Base-by-base conservation (phyloP, 2,113 vertebrate species). In the Halichoeres trimaculatus region DNA sequence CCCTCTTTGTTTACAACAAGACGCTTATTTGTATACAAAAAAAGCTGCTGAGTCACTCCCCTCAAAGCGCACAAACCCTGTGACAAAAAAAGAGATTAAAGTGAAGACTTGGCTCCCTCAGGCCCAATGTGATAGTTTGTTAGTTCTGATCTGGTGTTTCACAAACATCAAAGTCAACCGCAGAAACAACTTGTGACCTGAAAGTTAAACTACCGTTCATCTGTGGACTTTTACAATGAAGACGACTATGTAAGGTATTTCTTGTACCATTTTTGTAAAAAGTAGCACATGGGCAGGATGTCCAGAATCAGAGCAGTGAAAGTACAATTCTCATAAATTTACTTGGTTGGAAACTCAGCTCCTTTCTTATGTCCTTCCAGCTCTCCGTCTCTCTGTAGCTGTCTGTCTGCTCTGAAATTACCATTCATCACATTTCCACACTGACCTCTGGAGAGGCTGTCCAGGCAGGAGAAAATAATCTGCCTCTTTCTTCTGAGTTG, bases 391-490 rank as follows among this genome's bases (percentile, higher is more conserved):
- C 48, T 68, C 72, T 81, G 59, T 59, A 60, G 51, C 66, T 34
- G 69, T 78, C 70, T 48, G 62, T 70, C 30, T 20, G 56, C 61
- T 75, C 86, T 0, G 2, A 90, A 94, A 84, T 82, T 80, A 92
- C 75, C 66, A 73, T 91, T 85, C 68, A 81, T 82, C 80, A 84
- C 74, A 78, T 81, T 60, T 62, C 78, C 74, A 78, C 64, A 17
- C 81, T 80, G 74, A 86, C 78, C 76, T 85, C 82, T 81, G 83
- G 59, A 76, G 57, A 80, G 67, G 72, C 56, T 66, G 85, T 85
- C 68, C 76, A 63, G 74, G 34, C 74, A 19, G 47, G 64, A 41
- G 40, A 26, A 43, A 50, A 66, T 48, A 54, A 78, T 34, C 34
- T 24, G 12, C 40, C 71, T 30, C 41, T 10, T 26, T 74, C 40